A percentile compares a stretch with the other conserved stretches of the same genome.
Evolutionary conservation across 2,797 vertebrate species (phyloP).

Genomic region (Xenopus petersii): DNA sequence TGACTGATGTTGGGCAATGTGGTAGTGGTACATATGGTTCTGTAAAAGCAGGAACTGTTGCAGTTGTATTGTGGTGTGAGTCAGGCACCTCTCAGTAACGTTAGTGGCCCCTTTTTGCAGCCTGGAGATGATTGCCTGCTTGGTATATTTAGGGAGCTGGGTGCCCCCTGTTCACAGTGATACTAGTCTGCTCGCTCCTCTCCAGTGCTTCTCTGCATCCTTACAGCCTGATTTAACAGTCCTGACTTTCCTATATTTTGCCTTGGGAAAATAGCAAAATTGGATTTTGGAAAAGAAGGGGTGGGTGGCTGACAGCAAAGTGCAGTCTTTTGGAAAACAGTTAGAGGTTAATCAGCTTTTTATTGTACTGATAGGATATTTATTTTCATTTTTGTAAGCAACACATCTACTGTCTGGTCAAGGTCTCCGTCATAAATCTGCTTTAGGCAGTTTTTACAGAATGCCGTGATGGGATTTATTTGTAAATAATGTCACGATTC

Average conservation of each 20-base stretch:
- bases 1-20: too few species aligned
- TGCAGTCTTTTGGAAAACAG: slow-evolving; percentile 11
- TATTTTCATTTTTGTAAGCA: neutral
- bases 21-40: too few species aligned
- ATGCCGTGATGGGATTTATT: slow-evolving; percentile 14
- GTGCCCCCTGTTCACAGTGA: neutral
- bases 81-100: neutral
- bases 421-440: slow-evolving; percentile 15
- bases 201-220: neutral
- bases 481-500: slow-evolving; percentile 7
- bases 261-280: slow-evolving; percentile 9
- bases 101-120: slow-evolving; percentile 21
- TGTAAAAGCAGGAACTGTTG: too few species aligned
- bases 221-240: neutral
- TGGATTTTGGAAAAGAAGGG: slow-evolving; percentile 5
- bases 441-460: slow-evolving; percentile 19
- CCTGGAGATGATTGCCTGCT: neutral
- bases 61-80: too few species aligned
- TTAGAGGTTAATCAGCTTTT: slow-evolving; percentile 25
- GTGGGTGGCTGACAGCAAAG: slow-evolving; percentile 11
- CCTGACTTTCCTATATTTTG: neutral
- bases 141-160: neutral
- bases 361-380: slow-evolving; percentile 6
- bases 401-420: neutral
- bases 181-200: neutral